Base-by-base conservation (phyloP, 2,888 invertebrate genomes). In the Campoplex nolae region DNA sequence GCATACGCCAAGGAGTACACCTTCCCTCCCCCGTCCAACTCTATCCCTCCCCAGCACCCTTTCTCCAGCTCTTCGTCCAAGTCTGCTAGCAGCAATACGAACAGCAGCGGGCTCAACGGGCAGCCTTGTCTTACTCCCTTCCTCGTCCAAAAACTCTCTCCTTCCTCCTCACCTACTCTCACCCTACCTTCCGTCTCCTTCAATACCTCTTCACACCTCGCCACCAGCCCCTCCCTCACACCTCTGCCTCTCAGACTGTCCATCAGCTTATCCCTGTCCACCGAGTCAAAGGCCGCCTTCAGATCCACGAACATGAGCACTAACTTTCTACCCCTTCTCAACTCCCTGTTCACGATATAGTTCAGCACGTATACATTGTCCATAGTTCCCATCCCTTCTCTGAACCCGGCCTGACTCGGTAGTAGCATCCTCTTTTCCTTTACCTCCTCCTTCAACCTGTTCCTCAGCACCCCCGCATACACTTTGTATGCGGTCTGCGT, bases 401-500 rank as follows among this genome's bases (percentile, higher is more conserved):
- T 82, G 18, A 75, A 82, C 9, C 75, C 82, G 4, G 75, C 45
- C 9, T 81, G 65, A 18, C 54, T 81, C 8, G 28, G 42, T n/a
- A 67, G 67, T 0, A 67, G 28, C 45, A 42, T 42, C 28, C 18
- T 23, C 23, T 16, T 65, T n/a, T 2, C 58, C 3, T 75, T 51
- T 62, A 62, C 70, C 18, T 68, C 62, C 16, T 58, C 18, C 56
- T 68, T 51, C 18, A 67, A 3, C 42, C 74, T 81, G 2, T 38
- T 42, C 18, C 4, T n/a, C 18, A 71, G 23, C 9, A 81, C 23
- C 11, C 51, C 51, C 35, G 83, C 45, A 9, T 83, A 83, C 32
- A 82, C 56, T 45, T 80, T 84, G 18, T 84, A 88, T 4, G 32
- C 48, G 3, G 77, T 16, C 16, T 75, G 32, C 84, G 84, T 78